Percentiles rank a stretch among this genome's conserved stretches.
Conservation (phyloP, 2,888 invertebrate genomes). For the Crioceris asparagi region DNA sequence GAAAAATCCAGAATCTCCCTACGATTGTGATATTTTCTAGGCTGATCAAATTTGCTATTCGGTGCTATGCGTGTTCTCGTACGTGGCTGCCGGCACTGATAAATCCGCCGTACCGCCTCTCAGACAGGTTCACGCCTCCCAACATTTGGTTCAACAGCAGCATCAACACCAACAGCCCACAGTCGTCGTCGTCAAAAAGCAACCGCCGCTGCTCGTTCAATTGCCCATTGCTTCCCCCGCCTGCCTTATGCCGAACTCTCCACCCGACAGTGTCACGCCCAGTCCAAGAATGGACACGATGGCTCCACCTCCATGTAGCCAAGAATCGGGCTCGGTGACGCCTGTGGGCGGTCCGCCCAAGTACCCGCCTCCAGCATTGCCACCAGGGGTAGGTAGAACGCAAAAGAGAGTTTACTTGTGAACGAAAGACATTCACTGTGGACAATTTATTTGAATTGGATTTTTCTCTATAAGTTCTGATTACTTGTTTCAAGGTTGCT, state of each 20-base stretch:
- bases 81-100: slow-evolving; percentile 87
- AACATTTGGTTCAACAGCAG: slow-evolving; percentile 7
- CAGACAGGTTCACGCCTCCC: slow-evolving; percentile 11
- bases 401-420: too few relatives aligned
- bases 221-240: not conserved
- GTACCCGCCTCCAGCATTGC: slow-evolving; percentile 36
- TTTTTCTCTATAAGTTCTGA: not conserved
- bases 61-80: slow-evolving; percentile 97
- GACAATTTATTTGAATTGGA: too few relatives aligned
- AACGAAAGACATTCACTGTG: too few relatives aligned
- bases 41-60: slow-evolving; percentile 99
- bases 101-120: slow-evolving; percentile 38
- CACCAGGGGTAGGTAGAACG: slow-evolving; percentile 22
- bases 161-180: slow-evolving; percentile 6
- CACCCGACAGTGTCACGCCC: slow-evolving; percentile 8
- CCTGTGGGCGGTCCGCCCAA: slow-evolving; percentile 34
- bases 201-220: slow-evolving; percentile 2
- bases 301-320: slow-evolving; percentile 16
- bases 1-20: too few relatives aligned
- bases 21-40: slow-evolving; percentile 49
- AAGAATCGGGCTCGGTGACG: slow-evolving; percentile 31
- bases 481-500: slow-evolving; percentile 18
- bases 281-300: slow-evolving; percentile 11
- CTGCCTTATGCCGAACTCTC: not conserved
- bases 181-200: slow-evolving; percentile 19